phyloP scores from a whole-genome alignment of 2,113 vertebrate genomes.

The Anguilla rostrata region DNA sequence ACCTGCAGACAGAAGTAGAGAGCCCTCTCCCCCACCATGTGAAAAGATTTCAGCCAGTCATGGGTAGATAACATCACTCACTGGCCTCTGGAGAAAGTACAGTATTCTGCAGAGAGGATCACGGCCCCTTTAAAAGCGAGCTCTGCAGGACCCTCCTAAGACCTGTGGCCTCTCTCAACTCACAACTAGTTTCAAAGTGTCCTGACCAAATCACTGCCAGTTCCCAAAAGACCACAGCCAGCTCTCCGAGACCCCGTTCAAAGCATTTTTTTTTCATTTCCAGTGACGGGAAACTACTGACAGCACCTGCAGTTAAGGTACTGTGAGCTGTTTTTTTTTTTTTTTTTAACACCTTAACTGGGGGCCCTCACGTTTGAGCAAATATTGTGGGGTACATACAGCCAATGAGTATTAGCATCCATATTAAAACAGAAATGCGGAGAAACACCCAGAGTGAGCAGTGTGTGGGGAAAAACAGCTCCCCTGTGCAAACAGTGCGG shows the following conservation, averaged over 20 bases:
- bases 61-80: background rate
- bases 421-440: no score
- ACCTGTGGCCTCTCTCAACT: background rate
- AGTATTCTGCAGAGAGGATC: background rate
- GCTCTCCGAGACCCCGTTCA: background rate
- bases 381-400: no score
- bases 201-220: background rate
- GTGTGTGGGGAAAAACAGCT: no score
- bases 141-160: background rate
- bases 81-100: background rate
- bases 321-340: no score
- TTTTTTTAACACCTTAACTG: no score
- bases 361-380: no score
- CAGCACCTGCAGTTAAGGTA: no score
- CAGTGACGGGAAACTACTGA: no score
- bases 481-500: no score
- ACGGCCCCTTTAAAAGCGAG: background rate
- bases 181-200: background rate
- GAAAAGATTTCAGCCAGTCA: background rate
- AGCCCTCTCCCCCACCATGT: background rate
- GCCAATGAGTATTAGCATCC: no score
- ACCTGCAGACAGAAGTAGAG: no score
- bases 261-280: background rate
- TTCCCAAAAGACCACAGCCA: background rate
- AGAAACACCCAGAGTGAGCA: no score